These are phyloP conservation scores for Leptinotarsa lineolata DNA, from an alignment of 1,140 invertebrate species.

Conservation along the genomic window DNA sequence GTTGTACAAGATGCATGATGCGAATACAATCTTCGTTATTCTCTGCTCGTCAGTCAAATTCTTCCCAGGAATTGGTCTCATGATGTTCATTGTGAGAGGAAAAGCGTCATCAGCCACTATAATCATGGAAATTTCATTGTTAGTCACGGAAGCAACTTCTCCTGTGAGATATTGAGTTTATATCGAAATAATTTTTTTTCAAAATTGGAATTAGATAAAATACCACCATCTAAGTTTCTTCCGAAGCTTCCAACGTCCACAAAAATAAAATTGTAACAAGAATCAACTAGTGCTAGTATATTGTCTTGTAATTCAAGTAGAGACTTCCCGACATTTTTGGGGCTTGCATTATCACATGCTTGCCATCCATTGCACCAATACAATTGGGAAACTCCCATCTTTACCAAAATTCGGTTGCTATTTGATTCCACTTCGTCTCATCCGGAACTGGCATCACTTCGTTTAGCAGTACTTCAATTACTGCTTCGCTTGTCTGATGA, in stretches of 20 bases:
- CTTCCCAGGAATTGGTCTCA: constrained; percentile 53
- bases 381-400: constrained; percentile 56
- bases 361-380: constrained; percentile 57
- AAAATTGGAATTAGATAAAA: constrained; percentile 41
- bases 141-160: neutral
- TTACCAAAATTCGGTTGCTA: constrained; percentile 43
- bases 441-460: constrained; percentile 43
- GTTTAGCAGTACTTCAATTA: constrained; percentile 44
- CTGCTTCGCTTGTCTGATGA: constrained; percentile 39
- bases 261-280: constrained; percentile 37
- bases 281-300: constrained; percentile 55
- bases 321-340: constrained; percentile 45
- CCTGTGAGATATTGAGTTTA: too few relatives aligned
- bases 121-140: constrained; percentile 4
- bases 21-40: constrained; percentile 41
- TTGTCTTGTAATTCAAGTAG: constrained; percentile 34
- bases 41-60: constrained; percentile 1
- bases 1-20: constrained; percentile 31
- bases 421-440: constrained; percentile 41
- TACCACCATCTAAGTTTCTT: constrained; percentile 52
- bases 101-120: constrained; percentile 58
- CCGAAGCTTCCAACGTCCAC: constrained; percentile 42
- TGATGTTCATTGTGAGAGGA: constrained; percentile 52
- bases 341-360: constrained; percentile 53
- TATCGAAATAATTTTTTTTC: neutral